Evolutionary conservation across 2,888 invertebrate genomes (phyloP).

Genomic region (Choreutis nemorana): DNA sequence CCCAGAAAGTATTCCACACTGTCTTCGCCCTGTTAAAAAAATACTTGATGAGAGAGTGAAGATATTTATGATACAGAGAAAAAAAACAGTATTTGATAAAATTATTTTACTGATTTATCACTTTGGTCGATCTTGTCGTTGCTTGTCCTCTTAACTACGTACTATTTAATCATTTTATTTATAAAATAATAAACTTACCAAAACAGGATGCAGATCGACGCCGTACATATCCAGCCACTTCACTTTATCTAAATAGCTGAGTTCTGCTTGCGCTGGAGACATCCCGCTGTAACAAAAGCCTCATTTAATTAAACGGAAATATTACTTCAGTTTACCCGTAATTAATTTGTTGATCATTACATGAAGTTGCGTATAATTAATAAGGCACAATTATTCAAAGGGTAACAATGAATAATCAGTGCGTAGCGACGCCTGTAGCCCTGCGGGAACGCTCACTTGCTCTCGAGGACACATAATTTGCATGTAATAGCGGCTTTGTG

Average conservation of each 20-base stretch:
- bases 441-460: slow-evolving; percentile 28
- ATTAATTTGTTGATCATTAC: slow-evolving; percentile 30
- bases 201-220: slow-evolving; percentile 94
- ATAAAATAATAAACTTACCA: slow-evolving; percentile 69
- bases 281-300: slow-evolving; percentile 72
- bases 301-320: slow-evolving; percentile 10
- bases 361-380: slow-evolving; percentile 22
- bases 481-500: slow-evolving; percentile 59
- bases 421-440: slow-evolving; percentile 16
- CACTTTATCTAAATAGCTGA: slow-evolving; percentile 95
- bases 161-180: neutral
- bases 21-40: slow-evolving; percentile 82
- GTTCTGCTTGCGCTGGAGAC: slow-evolving; percentile 90
- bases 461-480: slow-evolving; percentile 56
- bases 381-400: slow-evolving; percentile 31
- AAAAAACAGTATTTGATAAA: neutral
- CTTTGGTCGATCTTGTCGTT: too few species aligned
- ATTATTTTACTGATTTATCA: neutral
- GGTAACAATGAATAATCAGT: slow-evolving; percentile 37
- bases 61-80: neutral
- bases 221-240: slow-evolving; percentile 99
- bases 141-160: too few species aligned
- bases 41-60: neutral
- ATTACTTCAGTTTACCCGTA: slow-evolving; percentile 14
- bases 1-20: slow-evolving; percentile 96